phyloP scores from a whole-genome alignment of 1,140 invertebrate species.

The Pentalonia nigronervosa region DNA sequence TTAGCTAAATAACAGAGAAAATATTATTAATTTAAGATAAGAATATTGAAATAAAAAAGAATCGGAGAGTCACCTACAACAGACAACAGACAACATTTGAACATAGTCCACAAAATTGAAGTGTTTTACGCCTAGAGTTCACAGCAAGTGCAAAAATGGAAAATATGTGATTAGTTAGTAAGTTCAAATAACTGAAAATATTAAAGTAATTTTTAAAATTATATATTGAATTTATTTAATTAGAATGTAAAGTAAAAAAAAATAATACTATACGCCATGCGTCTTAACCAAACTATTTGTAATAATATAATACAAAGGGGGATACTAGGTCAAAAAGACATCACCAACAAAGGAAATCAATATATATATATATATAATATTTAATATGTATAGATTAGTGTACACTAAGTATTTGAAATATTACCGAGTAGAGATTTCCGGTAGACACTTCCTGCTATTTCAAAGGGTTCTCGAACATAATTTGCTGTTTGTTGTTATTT shows the following conservation, averaged over 20 bases:
- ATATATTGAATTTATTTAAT: background rate
- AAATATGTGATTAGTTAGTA: background rate
- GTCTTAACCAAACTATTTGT: no score
- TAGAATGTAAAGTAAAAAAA: background rate
- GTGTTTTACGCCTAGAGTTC: background rate
- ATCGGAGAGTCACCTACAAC: background rate
- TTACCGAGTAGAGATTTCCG: constrained; percentile 36
- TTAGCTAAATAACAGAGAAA: background rate
- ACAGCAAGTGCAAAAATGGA: background rate
- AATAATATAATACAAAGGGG: background rate
- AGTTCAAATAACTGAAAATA: no score
- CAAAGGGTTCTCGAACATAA: constrained; percentile 1
- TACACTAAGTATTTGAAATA: background rate
- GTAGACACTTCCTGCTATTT: constrained; percentile 4
- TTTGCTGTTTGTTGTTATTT: background rate
- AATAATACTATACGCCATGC: background rate
- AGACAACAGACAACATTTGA: background rate
- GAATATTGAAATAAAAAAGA: background rate
- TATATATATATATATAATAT: background rate
- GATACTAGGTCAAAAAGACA: background rate
- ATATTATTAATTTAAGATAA: background rate
- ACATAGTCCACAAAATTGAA: background rate
- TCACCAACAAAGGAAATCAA: background rate
- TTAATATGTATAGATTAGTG: background rate
- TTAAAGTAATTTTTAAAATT: background rate